Conservation (phyloP, 2,113 vertebrate genomes). For the Cinclus cinclus region DNA sequence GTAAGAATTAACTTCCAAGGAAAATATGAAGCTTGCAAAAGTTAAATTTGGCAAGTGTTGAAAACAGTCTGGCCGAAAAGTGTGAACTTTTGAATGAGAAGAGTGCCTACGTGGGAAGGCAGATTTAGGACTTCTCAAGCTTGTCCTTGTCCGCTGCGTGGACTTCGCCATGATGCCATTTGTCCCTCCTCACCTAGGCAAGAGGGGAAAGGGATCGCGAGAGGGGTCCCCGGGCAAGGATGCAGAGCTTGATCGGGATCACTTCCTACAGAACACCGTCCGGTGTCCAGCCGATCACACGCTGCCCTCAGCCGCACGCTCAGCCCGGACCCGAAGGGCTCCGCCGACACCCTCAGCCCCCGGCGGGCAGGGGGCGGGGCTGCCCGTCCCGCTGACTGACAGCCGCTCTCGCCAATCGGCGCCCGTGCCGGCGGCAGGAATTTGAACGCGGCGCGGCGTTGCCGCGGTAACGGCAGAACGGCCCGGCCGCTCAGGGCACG, state of each 20-base stretch:
- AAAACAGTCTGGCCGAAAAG: neutral
- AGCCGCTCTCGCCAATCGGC: neutral
- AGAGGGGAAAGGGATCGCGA: too few relatives aligned
- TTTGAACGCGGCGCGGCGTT: conserved; percentile 39
- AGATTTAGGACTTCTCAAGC: neutral
- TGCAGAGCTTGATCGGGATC: too few relatives aligned
- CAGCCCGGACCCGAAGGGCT: rapidly evolving
- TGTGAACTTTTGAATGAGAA: neutral
- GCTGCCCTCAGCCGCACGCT: rapidly evolving
- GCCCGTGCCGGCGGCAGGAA: neutral
- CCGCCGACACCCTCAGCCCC: rapidly evolving
- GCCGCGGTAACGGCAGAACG: neutral
- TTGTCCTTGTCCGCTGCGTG: too few relatives aligned
- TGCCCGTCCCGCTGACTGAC: neutral
- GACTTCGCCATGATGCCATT: rapidly evolving
- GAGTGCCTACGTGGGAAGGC: neutral
- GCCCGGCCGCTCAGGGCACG: rapidly evolving
- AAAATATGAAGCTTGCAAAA: neutral
- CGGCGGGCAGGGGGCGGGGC: rapidly evolving
- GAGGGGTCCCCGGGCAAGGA: neutral
- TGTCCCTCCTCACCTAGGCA: too few relatives aligned
- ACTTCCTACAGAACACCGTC: rapidly evolving
- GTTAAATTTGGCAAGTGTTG: neutral
- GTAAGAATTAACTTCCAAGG: neutral
- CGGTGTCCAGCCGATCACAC: rapidly evolving